phyloP scores from a whole-genome alignment of 2,888 invertebrate species.

The Schizaphis graminum region DNA sequence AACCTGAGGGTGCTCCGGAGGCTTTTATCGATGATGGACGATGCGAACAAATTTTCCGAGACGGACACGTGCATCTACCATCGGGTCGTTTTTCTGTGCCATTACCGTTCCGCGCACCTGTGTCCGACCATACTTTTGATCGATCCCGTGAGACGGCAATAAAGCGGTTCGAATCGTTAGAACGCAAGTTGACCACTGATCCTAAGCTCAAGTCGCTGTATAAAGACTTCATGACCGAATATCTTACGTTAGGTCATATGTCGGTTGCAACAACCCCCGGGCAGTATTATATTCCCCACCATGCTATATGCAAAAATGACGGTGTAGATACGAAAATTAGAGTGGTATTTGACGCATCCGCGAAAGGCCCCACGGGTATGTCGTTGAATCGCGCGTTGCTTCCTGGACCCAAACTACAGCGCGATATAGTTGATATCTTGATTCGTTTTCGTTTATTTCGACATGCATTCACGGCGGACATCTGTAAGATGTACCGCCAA shows the following conservation, averaged over 20 bases:
- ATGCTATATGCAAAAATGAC: neutral
- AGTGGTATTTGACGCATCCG: neutral
- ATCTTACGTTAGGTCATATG: neutral
- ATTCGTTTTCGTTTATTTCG: neutral
- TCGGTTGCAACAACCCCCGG: neutral
- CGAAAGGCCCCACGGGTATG: neutral
- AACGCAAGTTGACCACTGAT: no score
- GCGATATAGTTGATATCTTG: no score
- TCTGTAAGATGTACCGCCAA: neutral
- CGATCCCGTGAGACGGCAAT: no score
- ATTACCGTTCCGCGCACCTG: no score
- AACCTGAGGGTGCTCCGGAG: no score
- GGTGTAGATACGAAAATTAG: neutral
- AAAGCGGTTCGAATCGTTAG: neutral
- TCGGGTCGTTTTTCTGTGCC: no score
- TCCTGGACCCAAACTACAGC: no score
- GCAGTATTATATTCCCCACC: neutral
- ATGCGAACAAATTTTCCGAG: no score
- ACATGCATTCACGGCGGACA: neutral
- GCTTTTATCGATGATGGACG: no score
- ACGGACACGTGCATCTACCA: no score
- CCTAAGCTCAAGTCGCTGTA: no score
- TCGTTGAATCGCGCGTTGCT: neutral
- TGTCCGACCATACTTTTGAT: no score
- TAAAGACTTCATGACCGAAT: neutral